Conservation (phyloP, 92 coral and sea anemone genomes). For the Porites rus region DNA sequence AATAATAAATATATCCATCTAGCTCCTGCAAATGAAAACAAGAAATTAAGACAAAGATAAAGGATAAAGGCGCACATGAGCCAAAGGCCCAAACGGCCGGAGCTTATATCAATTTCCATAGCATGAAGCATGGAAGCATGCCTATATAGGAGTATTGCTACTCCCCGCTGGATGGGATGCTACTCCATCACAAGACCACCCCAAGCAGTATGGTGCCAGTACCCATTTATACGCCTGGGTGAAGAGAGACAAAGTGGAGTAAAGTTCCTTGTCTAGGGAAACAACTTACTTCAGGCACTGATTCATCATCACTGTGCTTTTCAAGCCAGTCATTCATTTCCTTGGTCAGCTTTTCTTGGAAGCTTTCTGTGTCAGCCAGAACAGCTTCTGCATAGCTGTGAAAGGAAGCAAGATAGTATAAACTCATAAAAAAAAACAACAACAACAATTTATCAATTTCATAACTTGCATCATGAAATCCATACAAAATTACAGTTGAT, state of each 20-base stretch:
- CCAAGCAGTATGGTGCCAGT: too few relatives aligned
- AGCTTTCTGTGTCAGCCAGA: constrained; percentile 70
- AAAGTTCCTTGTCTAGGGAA: not conserved
- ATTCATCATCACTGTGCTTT: constrained; percentile 65
- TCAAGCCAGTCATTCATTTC: constrained; percentile 79
- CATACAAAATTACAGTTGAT: not conserved
- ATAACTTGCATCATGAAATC: not conserved
- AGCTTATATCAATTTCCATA: too few relatives aligned
- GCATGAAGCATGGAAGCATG: too few relatives aligned
- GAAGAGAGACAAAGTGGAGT: not conserved
- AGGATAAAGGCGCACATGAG: too few relatives aligned
- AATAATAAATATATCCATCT: constrained; percentile 84
- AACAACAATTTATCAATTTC: not conserved
- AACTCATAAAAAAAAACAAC: too few relatives aligned
- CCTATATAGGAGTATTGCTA: too few relatives aligned
- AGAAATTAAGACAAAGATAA: not conserved
- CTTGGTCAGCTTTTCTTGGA: constrained; percentile 71
- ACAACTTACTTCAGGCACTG: constrained; percentile 83
- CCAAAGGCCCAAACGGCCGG: too few relatives aligned
- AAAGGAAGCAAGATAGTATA: too few relatives aligned
- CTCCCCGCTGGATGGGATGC: too few relatives aligned
- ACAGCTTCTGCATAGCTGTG: constrained; percentile 72
- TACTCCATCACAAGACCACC: too few relatives aligned
- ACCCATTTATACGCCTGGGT: too few relatives aligned
- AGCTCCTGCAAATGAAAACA: constrained; percentile 56